phyloP scores from a whole-genome alignment of 2,888 invertebrate species.

The Aphidoletes aphidimyza region DNA sequence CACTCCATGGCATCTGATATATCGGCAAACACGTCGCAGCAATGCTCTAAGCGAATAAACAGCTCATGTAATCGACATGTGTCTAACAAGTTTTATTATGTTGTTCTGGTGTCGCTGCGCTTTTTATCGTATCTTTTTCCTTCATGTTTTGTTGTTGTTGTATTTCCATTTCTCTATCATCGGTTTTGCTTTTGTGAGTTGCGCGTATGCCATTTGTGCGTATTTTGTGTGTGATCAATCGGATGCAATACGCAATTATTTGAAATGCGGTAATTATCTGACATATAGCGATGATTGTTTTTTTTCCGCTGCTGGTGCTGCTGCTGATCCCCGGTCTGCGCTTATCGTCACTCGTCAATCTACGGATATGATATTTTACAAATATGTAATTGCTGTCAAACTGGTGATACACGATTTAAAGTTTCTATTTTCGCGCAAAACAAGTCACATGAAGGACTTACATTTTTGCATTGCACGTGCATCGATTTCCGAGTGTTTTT shows the following conservation, averaged over 20 bases:
- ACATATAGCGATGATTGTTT: conserved; percentile 22
- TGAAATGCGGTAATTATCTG: conserved; percentile 52
- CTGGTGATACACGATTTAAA: conserved; percentile 50
- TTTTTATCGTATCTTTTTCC: neutral
- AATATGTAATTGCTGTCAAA: conserved; percentile 54
- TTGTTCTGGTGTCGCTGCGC: conserved; percentile 51
- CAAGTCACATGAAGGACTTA: neutral
- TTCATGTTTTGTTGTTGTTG: neutral
- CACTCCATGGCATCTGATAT: neutral
- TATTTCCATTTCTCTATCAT: neutral
- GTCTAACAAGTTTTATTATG: conserved; percentile 54
- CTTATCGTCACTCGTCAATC: conserved; percentile 42
- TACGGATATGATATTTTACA: conserved; percentile 45
- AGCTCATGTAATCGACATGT: conserved; percentile 51
- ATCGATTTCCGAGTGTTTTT: conserved; percentile 13
- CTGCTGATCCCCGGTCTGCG: too few relatives aligned
- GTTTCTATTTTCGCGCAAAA: conserved; percentile 45
- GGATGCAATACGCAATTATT: conserved; percentile 50
- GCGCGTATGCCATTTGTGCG: conserved; percentile 4
- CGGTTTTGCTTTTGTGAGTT: neutral
- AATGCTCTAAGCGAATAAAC: neutral
- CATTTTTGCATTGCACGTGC: neutral
- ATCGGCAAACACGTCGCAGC: neutral
- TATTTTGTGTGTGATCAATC: conserved; percentile 45
- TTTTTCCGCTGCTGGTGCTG: neutral